Base-by-base conservation (phyloP, 1,140 invertebrate genomes). In the Frieseomelitta varia region DNA sequence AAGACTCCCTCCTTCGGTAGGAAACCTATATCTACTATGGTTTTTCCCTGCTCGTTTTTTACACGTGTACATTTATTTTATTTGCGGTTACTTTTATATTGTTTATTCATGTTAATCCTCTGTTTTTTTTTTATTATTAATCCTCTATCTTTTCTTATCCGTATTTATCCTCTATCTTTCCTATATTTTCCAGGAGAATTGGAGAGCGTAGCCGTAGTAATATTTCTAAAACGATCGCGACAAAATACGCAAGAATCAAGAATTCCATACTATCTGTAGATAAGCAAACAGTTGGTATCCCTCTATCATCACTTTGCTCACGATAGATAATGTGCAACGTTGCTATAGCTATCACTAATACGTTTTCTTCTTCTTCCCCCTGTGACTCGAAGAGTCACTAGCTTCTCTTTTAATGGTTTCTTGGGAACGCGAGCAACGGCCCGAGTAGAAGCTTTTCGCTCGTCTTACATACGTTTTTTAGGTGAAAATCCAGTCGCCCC, bases 321-420 rank as follows among this genome's bases (percentile, higher is more conserved):
- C 78, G 68, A 74, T 86, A 87, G 85, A 90, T 90, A 90, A 67
- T 83, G 79, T 79, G 78, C 81, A 85, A 86, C 86, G 75, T 82
- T 75, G 76, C 55, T 79, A 78, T 69, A 79, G 47, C 51, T 84
- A 84, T 84, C 81, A 71, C 81, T 79, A 73, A 72, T 73, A 80
- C 30, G 39, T 74, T 21, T 47, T 27, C 34, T 21, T 17, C 34
- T n/a, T n/a, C 47, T 4, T 51, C 53, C n/a, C 12, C 39, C 24
- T 21, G 51, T 51, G 2, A 30, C 30, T 30, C 51, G 2, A 24
- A 71, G n/a, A 55, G n/a, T 67, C 21, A 21, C 51, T 15, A 53
- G 19, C 27, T 34, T 79, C 24, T 8, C 10, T 71, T 58, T 79
- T 34, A 53, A 78, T 27, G 24, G 19, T 17, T 55, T 39, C 19